phyloP scores from a whole-genome alignment of 2,113 vertebrate species.

The Agelaius tricolor region DNA sequence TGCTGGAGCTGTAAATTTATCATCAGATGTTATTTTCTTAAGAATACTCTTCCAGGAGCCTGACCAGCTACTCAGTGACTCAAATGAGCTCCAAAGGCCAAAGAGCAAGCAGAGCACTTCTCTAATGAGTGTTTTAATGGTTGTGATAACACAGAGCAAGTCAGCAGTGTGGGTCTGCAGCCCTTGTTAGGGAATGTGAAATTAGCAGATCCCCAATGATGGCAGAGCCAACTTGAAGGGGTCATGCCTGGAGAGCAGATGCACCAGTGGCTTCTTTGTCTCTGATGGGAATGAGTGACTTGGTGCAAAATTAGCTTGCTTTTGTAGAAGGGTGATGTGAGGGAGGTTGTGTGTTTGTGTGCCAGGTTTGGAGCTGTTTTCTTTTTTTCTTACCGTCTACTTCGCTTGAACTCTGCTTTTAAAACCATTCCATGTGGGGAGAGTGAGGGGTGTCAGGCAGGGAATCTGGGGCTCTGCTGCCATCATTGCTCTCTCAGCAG shows the following conservation, averaged over 20 bases:
- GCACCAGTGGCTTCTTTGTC: not conserved
- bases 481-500: no score
- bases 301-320: not conserved
- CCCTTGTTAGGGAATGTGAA: not conserved
- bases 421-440: rapidly evolving
- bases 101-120: not conserved
- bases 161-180: not conserved
- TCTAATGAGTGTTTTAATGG: constrained; percentile 41
- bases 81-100: not conserved
- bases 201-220: not conserved
- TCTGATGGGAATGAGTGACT: not conserved
- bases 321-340: not conserved
- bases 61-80: not conserved
- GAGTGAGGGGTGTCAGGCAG: not conserved
- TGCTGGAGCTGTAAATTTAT: constrained; percentile 25
- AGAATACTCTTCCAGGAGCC: not conserved
- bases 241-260: not conserved
- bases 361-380: not conserved
- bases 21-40: constrained; percentile 8
- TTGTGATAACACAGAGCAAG: not conserved
- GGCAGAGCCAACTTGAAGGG: not conserved
- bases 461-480: not conserved
- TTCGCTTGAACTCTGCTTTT: not conserved
- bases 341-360: not conserved
- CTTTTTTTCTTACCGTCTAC: not conserved